These are phyloP conservation scores for Esperia sulphurella DNA, from an alignment of 2,888 invertebrate species.

Conservation along the genomic window DNA sequence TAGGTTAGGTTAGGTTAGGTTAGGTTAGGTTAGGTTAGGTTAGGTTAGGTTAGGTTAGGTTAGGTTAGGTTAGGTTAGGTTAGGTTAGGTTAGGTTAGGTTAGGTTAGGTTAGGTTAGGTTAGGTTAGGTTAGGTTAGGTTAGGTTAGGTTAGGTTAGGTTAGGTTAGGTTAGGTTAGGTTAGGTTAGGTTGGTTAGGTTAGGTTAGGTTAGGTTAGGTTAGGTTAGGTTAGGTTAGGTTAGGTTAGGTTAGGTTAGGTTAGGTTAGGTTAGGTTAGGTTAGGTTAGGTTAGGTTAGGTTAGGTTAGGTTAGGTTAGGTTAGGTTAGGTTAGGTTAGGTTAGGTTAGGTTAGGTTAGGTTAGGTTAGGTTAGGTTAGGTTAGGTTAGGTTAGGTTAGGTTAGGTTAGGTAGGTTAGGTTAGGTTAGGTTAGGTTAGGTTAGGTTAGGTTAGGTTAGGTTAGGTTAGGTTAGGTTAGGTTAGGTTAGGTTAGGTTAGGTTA, in stretches of 20 bases:
- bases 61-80: constrained; percentile 11
- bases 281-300: too few species aligned
- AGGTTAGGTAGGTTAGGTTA: too few species aligned
- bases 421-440: constrained; percentile 15
- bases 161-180: constrained; percentile 11
- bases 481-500: background rate
- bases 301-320: too few species aligned
- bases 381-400: too few species aligned
- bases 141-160: constrained; percentile 10
- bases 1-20: constrained; percentile 18
- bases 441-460: constrained; percentile 10
- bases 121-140: constrained; percentile 17
- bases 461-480: too few species aligned
- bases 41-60: constrained; percentile 16
- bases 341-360: too few species aligned
- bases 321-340: too few species aligned
- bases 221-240: too few species aligned
- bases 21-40: constrained; percentile 18
- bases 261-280: too few species aligned
- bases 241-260: too few species aligned
- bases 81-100: constrained; percentile 8
- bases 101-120: constrained; percentile 14
- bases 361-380: too few species aligned
- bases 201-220: too few species aligned
- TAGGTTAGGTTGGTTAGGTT: constrained; percentile 10